Conservation (phyloP, 2,888 invertebrate genomes). For the Thyatira batis region DNA sequence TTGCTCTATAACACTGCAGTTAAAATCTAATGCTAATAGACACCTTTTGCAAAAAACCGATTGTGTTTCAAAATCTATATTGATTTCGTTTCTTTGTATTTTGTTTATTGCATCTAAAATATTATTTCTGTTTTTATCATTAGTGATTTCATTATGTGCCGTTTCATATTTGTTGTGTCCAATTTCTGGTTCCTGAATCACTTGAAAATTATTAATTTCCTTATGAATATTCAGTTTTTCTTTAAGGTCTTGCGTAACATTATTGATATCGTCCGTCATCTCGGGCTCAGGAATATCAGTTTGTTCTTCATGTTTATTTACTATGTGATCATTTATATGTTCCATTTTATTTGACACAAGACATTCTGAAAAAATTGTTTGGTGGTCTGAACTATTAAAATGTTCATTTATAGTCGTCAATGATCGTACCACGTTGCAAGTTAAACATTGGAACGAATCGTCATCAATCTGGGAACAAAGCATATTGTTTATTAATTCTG, state of each 20-base stretch:
- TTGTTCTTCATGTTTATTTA: neutral
- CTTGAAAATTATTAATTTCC: neutral
- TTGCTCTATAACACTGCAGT: constrained; percentile 19
- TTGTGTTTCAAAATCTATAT: constrained; percentile 34
- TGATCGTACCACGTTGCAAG: constrained; percentile 43
- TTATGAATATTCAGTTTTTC: neutral
- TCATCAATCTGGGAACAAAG: constrained; percentile 43
- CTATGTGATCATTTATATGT: neutral
- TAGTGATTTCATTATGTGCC: neutral
- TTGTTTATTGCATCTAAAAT: constrained; percentile 23
- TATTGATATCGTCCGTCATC: neutral
- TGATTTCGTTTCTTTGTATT: constrained; percentile 29
- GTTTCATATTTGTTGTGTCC: neutral
- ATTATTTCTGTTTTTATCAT: constrained; percentile 8
- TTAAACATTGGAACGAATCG: constrained; percentile 43
- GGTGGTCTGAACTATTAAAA: constrained; percentile 37
- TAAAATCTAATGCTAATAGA: constrained; percentile 19
- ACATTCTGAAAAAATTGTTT: constrained; percentile 12
- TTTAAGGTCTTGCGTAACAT: neutral
- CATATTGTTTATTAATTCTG: neutral
- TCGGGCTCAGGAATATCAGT: neutral
- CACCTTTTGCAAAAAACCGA: constrained; percentile 33
- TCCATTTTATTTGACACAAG: neutral
- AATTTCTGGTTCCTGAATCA: neutral
- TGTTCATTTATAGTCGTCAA: constrained; percentile 28